Base-by-base conservation (phyloP, 2,888 invertebrate species). In the Homarus gammarus region DNA sequence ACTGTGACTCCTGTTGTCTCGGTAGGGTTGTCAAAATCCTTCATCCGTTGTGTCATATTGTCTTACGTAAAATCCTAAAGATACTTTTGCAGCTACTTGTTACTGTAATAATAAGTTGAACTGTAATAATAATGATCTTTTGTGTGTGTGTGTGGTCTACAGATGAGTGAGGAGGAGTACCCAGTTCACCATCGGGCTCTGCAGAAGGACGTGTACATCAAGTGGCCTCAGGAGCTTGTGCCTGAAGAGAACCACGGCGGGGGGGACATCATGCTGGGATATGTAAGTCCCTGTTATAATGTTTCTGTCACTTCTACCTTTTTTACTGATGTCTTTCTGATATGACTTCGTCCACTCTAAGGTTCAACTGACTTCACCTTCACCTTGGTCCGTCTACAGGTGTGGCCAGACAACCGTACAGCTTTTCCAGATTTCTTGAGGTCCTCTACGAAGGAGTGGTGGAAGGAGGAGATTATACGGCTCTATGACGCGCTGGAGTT, bases 341-440 rank as follows among this genome's bases (percentile, higher is more conserved):
- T 44, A n/a, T n/a, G 10, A 49, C 44, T 12, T 10, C 44, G 10
- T 49, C 12, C 44, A 49, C 44, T 49, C 6, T 49, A 49, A 12
- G 10, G 10, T 49, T 6, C 44, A 6, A 6, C 10, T 49, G 44
- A 10, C 44, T 10, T 12, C 44, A 49, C 44, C 44, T 49, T 49
- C 44, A 49, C 44, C 12, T 10, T 49, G 12, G 44, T 12, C 44
- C 12, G 10, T 12, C 44, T 12, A 15, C 82, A 84, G 84, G 92
- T 90, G 18, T 91, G 92, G 91, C 90, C 91, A 36, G 84, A 78
- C 31, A 91, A 89, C 87, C 56, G 85, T 44, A 89, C 90, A 5
- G 89, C 89, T 33, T 91, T 91, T 82, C 93, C 93, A 22, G 93
- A 93, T 83, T 93, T 93, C 88, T 91, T 92, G 72, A 88, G 90